Percentiles rank a stretch among this genome's conserved stretches.
phyloP scores from a whole-genome alignment of 2,797 vertebrate species.

The Meda fulgida region DNA sequence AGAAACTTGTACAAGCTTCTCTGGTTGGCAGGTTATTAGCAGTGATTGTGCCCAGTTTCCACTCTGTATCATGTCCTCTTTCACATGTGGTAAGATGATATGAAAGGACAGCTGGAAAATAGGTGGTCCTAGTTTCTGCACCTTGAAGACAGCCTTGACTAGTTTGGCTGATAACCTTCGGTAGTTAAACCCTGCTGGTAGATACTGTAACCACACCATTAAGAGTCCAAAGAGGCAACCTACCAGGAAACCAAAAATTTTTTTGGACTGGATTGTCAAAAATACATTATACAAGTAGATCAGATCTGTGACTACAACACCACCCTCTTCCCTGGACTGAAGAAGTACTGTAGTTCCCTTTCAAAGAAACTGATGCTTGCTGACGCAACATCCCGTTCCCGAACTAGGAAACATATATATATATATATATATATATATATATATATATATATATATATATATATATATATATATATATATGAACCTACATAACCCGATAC shows the following conservation, averaged over 20 bases:
- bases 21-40: slow-evolving; percentile 33
- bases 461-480: no score
- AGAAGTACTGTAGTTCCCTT: background rate
- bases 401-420: no score
- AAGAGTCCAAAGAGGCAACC: background rate
- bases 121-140: background rate
- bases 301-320: background rate
- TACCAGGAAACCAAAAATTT: background rate
- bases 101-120: slow-evolving; percentile 3
- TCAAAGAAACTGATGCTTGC: background rate
- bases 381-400: background rate
- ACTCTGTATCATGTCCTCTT: slow-evolving; percentile 21
- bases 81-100: slow-evolving; percentile 20
- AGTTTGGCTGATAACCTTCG: background rate
- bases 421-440: no score
- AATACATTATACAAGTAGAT: background rate
- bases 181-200: background rate
- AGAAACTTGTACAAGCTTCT: slow-evolving; percentile 17
- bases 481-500: background rate
- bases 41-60: slow-evolving; percentile 27
- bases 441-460: no score
- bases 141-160: background rate
- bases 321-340: background rate
- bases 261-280: background rate
- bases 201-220: background rate